Conservation (phyloP, 1,140 invertebrate genomes). For the Rhizoglyphus robini region DNA sequence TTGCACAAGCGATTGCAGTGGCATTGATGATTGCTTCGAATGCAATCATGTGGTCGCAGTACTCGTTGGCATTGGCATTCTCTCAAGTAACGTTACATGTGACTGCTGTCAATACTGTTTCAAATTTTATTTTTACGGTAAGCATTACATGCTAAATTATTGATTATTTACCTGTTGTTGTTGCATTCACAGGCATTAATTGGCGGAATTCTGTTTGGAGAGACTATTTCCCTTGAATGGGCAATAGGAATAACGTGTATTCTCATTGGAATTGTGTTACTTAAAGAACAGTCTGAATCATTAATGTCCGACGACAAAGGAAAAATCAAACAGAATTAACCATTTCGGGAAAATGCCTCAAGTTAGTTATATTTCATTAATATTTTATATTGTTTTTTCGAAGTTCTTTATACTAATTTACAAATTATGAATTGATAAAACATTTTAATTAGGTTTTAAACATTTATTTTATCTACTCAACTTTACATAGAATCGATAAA, state of each 20-base stretch:
- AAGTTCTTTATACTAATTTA: too few species aligned
- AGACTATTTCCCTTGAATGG: background rate
- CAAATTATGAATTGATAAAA: too few species aligned
- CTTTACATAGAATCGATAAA: background rate
- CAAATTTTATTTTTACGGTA: constrained; percentile 14
- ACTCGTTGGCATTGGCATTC: background rate
- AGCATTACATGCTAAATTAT: background rate
- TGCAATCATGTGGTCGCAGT: constrained; percentile 5
- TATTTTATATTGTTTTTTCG: too few species aligned
- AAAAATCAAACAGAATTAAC: background rate
- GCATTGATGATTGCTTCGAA: background rate
- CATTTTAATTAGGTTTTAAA: too few species aligned
- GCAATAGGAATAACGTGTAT: background rate
- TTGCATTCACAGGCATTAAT: constrained; percentile 5
- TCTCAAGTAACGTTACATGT: background rate
- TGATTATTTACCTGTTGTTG: background rate
- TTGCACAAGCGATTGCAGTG: background rate
- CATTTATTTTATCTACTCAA: too few species aligned
- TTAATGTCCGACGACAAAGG: background rate
- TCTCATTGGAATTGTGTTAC: background rate
- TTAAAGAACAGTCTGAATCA: background rate
- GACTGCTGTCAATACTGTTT: constrained; percentile 4
- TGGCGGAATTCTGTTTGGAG: background rate
- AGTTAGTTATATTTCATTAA: too few species aligned
- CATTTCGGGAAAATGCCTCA: too few species aligned